Conservation (phyloP, 2,797 vertebrate species). For the Chelonia mydas region DNA sequence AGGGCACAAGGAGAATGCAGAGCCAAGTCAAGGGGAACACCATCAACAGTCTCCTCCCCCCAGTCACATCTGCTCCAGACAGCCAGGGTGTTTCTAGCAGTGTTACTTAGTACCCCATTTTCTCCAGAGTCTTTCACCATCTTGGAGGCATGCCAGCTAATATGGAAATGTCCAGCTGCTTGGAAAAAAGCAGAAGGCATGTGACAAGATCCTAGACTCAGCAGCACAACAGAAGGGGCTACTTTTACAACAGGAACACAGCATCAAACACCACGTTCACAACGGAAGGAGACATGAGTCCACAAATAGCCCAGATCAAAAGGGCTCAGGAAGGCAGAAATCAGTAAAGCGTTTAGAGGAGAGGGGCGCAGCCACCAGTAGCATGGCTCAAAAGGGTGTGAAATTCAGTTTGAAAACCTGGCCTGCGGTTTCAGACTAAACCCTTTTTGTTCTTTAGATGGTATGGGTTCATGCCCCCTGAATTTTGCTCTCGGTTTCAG, state of each 20-base stretch:
- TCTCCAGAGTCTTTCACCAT: background rate
- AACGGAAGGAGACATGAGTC: background rate
- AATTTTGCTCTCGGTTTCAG: conserved; percentile 66
- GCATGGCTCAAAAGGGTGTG: background rate
- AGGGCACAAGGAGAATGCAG: background rate
- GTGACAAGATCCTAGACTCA: background rate
- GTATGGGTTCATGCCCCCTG: conserved; percentile 53
- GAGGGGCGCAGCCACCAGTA: background rate
- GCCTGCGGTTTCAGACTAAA: conserved; percentile 60
- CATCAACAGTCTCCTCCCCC: accelerated
- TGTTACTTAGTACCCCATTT: accelerated
- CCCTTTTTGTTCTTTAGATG: conserved; percentile 1
- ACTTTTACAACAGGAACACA: background rate
- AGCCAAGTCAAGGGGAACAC: background rate
- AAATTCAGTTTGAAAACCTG: background rate
- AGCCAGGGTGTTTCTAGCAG: background rate
- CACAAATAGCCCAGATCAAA: background rate
- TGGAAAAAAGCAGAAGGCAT: background rate
- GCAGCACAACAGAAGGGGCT: accelerated
- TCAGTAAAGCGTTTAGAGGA: background rate
- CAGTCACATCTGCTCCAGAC: background rate
- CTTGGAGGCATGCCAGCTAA: accelerated
- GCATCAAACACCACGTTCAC: background rate
- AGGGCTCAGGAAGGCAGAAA: background rate
- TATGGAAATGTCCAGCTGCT: accelerated